Percentiles rank a stretch among this genome's conserved stretches.
phyloP scores from a whole-genome alignment of 2,113 vertebrate genomes.

The Malurus alboscapulatus region DNA sequence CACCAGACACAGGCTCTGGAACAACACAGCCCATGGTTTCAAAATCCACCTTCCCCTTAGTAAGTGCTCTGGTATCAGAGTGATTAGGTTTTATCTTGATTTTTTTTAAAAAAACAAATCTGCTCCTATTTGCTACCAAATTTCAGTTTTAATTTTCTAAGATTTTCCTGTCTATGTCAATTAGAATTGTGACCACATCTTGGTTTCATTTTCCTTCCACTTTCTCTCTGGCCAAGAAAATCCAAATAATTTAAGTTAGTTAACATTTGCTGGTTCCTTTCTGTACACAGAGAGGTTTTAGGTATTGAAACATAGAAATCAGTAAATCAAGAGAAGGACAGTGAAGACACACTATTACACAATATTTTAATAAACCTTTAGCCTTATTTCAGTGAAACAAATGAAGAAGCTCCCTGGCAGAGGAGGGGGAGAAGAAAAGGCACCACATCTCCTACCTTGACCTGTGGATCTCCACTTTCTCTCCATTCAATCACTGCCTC shows the following conservation, averaged over 20 bases:
- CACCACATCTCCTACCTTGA: neutral
- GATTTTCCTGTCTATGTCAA: neutral
- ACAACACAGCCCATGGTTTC: neutral
- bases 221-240: neutral
- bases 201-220: neutral
- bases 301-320: neutral
- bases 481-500: neutral
- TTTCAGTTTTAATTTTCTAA: neutral
- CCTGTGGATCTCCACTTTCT: neutral
- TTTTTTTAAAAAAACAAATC: neutral
- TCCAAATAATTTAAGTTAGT: neutral
- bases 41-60: neutral
- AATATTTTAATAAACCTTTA: neutral
- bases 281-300: neutral
- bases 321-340: neutral
- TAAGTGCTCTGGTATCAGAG: neutral
- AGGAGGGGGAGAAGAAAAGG: neutral
- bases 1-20: neutral
- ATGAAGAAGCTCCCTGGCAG: accelerated
- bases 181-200: neutral
- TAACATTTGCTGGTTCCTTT: neutral
- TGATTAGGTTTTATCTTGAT: neutral
- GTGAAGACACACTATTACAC: neutral
- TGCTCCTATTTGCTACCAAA: neutral
- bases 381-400: neutral